A percentile compares a stretch with the other conserved stretches of the same genome.
These are phyloP conservation scores for Physella acuta DNA, from an alignment of 1,140 invertebrate genomes.

Conservation along the genomic window DNA sequence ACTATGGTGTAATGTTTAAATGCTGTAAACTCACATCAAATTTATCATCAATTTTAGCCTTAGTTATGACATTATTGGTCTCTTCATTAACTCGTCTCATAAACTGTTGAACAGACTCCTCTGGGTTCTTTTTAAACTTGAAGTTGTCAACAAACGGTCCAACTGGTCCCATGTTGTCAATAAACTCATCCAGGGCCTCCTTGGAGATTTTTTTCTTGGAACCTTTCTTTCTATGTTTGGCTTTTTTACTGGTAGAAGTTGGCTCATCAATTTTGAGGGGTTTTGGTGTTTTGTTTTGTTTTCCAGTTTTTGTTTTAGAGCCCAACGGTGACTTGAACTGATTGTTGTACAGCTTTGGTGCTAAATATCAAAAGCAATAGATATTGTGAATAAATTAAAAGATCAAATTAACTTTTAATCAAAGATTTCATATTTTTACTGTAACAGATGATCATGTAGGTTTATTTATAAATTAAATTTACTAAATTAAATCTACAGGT, in stretches of 20 bases:
- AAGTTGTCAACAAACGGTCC: conserved; percentile 7
- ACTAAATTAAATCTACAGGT: too few species aligned
- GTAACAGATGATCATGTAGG: too few species aligned
- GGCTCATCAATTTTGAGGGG: not conserved
- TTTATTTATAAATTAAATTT: too few species aligned
- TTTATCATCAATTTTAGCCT: conserved; percentile 19
- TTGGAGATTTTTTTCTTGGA: not conserved
- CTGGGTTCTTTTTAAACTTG: not conserved
- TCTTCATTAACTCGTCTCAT: conserved; percentile 4
- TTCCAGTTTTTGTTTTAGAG: not conserved
- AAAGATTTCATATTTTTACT: too few species aligned
- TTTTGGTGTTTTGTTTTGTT: not conserved
- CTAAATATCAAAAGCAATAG: too few species aligned
- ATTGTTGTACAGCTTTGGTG: not conserved
- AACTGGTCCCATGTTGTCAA: conserved; percentile 9
- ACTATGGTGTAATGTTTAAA: too few species aligned
- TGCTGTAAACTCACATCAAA: conserved; percentile 14
- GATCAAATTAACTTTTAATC: too few species aligned
- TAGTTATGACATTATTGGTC: not conserved
- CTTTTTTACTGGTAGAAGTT: too few species aligned
- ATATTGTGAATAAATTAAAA: too few species aligned
- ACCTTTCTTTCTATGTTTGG: not conserved
- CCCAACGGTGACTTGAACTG: not conserved
- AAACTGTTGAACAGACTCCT: not conserved
- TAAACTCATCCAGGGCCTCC: not conserved